phyloP scores from a whole-genome alignment of 2,888 invertebrate genomes.

The Villa cingulata region DNA sequence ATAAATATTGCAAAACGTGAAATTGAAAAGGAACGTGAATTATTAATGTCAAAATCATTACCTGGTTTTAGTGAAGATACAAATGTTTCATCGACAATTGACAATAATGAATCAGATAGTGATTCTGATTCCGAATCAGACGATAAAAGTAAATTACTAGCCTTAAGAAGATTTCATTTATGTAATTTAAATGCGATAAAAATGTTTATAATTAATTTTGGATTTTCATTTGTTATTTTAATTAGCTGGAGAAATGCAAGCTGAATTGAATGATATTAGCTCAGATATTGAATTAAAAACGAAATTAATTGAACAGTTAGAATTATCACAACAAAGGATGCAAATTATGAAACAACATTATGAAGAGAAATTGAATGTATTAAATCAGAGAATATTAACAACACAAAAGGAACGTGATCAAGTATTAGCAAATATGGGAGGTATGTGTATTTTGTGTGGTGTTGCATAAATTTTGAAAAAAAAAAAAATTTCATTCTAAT shows the following conservation, averaged over 20 bases:
- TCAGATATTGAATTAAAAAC: slow-evolving; percentile 92
- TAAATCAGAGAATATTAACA: slow-evolving; percentile 71
- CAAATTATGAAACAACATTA: slow-evolving; percentile 79
- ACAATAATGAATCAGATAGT: slow-evolving; percentile 40
- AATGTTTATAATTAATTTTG: slow-evolving; percentile 1
- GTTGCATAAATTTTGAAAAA: background rate
- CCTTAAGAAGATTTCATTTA: too few species aligned
- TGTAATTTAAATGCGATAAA: background rate
- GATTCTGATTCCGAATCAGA: slow-evolving; percentile 50
- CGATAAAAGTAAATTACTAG: slow-evolving; percentile 42
- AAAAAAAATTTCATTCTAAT: background rate
- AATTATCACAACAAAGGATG: slow-evolving; percentile 73
- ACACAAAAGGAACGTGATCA: slow-evolving; percentile 87
- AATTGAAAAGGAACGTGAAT: slow-evolving; percentile 50
- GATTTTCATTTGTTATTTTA: slow-evolving; percentile 6
- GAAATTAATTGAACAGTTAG: slow-evolving; percentile 84
- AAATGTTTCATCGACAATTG: slow-evolving; percentile 43
- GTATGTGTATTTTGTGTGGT: background rate
- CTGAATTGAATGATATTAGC: slow-evolving; percentile 76
- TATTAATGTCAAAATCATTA: slow-evolving; percentile 32
- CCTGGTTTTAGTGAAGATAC: slow-evolving; percentile 40
- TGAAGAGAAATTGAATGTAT: slow-evolving; percentile 74
- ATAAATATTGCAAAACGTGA: slow-evolving; percentile 71
- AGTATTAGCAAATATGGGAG: slow-evolving; percentile 47
- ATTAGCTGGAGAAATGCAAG: slow-evolving; percentile 46